Evolutionary conservation across 2,888 invertebrate genomes (phyloP).

Genomic region (Prosapia bicincta): DNA sequence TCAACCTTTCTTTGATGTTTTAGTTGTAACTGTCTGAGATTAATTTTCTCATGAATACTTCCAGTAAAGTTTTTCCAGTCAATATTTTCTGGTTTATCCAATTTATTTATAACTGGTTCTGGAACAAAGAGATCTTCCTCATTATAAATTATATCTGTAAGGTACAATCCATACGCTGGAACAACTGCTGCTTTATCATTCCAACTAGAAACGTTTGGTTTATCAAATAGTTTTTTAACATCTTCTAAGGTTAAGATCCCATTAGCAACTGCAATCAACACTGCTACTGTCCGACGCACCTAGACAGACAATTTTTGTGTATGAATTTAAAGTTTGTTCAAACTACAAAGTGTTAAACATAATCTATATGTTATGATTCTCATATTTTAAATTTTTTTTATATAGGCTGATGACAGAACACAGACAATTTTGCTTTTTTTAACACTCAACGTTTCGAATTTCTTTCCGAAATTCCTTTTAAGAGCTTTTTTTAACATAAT

Average conservation of each 20-base stretch:
- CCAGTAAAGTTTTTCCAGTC: background rate
- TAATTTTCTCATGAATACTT: slow-evolving; percentile 4
- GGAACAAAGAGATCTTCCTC: slow-evolving; percentile 54
- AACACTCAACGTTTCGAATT: too few relatives aligned
- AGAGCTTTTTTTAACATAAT: too few relatives aligned
- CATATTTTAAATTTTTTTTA: too few relatives aligned
- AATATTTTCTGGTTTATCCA: slow-evolving; percentile 24
- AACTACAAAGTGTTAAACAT: too few relatives aligned
- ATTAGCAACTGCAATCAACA: slow-evolving; percentile 59
- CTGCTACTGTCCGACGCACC: slow-evolving; percentile 74
- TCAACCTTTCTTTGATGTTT: too few relatives aligned
- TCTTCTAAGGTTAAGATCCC: slow-evolving; percentile 60
- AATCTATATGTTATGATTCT: too few relatives aligned
- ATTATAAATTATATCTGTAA: slow-evolving; percentile 67
- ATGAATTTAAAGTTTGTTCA: too few relatives aligned
- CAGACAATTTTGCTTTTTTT: too few relatives aligned
- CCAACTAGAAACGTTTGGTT: slow-evolving; percentile 72
- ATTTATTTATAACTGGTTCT: slow-evolving; percentile 3
- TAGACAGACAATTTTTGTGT: slow-evolving; percentile 48
- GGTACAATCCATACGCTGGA: slow-evolving; percentile 64
- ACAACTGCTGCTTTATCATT: slow-evolving; percentile 44
- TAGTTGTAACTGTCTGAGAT: background rate
- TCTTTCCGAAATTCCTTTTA: too few relatives aligned
- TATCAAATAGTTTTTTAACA: slow-evolving; percentile 70
- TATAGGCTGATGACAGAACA: too few relatives aligned